These are phyloP conservation scores for Nomada flava DNA, from an alignment of 2,888 invertebrate species.

Conservation along the genomic window DNA sequence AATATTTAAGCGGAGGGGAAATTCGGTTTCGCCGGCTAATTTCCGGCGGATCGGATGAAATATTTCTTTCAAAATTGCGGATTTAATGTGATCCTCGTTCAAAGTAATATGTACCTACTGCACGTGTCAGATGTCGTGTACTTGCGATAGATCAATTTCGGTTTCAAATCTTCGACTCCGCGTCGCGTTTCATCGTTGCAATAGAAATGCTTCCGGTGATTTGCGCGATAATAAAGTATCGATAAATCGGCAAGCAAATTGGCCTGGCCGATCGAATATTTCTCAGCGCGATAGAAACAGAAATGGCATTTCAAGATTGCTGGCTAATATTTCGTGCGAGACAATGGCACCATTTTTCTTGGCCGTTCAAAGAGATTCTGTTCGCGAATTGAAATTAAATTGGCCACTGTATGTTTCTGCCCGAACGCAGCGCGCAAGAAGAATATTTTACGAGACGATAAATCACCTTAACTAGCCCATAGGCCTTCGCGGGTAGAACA, in stretches of 20 bases:
- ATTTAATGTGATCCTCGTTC: too few relatives aligned
- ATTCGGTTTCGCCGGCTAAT: background rate
- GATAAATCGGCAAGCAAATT: background rate
- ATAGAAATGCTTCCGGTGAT: background rate
- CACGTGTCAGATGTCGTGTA: too few relatives aligned
- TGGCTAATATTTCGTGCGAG: background rate
- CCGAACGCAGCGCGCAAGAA: constrained; percentile 20
- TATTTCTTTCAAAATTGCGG: background rate
- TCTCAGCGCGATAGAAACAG: background rate
- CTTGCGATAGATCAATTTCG: background rate
- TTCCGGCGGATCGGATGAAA: background rate
- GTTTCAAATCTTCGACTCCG: too few relatives aligned
- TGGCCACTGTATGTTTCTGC: constrained; percentile 35
- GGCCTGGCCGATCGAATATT: background rate
- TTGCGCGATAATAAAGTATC: background rate
- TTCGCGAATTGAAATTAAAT: constrained; percentile 32
- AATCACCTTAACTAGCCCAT: constrained; percentile 60
- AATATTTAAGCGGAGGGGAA: too few relatives aligned
- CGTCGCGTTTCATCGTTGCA: background rate
- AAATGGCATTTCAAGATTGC: background rate
- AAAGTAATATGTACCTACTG: too few relatives aligned
- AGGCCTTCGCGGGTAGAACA: constrained; percentile 57
- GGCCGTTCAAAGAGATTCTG: background rate
- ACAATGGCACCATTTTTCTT: constrained; percentile 12
- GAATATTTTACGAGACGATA: constrained; percentile 63